Base-by-base conservation (phyloP, 2,797 vertebrate species). In the Sebastes umbrosus region DNA sequence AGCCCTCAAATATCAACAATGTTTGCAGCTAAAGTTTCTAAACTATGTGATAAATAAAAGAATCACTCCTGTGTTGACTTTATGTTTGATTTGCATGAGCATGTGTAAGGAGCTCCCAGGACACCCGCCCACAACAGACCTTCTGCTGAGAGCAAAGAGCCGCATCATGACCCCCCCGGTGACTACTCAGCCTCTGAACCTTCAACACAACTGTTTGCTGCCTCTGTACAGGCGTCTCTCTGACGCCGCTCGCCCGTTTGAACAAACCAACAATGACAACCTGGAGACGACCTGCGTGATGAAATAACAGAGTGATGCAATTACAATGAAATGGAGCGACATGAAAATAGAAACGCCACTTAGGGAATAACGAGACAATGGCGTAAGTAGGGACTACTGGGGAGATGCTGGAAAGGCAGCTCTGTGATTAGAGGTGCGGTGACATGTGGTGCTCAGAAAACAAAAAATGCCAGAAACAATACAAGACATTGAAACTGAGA, bases 301-400 rank as follows among this genome's bases (percentile, higher is more conserved):
- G 89, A 89, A 86, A 88, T 60, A 68, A 36, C 39, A 18, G 57
- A 71, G 63, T 92, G 91, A 90, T 91, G 89, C 81, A 93, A 93
- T 88, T 85, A 82, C 75, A 77, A 66, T 54, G 86, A 91, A 93
- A 92, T n/a, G 68, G 16, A 81, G 74, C 58, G 62, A 84, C 73
- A 57, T 50, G 62, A 78, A 79, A 87, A 81, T 29, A 39, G 20
- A 68, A 70, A 74, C 22, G 20, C 18, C 69, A 73, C 57, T 71
- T 54, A 25, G 50, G 50, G 69, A 68, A 31, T 32, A 60, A 69
- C 2, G 6, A 69, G 69, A 20, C 7, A n/a, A 32, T 31, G 58
- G 65, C 75, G 75, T 58, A 72, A 80, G 79, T 4, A 14, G 69
- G 66, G 34, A 36, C 58, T 31, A 39, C 24, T 36, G 43, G 27